phyloP scores from a whole-genome alignment of 2,888 invertebrate genomes.

The Orchestes rusci region DNA sequence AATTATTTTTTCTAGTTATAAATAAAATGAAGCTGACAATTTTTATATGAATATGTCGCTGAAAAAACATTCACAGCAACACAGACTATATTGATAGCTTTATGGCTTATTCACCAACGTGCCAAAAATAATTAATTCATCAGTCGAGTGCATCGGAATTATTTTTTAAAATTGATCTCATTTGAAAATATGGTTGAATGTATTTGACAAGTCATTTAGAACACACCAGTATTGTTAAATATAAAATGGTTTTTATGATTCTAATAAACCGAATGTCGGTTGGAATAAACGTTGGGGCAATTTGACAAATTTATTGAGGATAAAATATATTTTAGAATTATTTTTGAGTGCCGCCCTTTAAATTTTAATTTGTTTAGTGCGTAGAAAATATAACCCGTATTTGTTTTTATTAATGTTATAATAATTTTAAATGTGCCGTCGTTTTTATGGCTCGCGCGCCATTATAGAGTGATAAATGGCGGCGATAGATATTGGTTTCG shows the following conservation, averaged over 20 bases:
- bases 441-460: slow-evolving; percentile 15
- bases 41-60: too few species aligned
- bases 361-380: slow-evolving; percentile 22
- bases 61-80: too few species aligned
- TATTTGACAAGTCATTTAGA: slow-evolving; percentile 19
- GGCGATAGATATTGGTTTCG: slow-evolving; percentile 15
- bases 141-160: too few species aligned
- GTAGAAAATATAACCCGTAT: slow-evolving; percentile 19
- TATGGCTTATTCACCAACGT: too few species aligned
- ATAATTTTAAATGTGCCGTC: slow-evolving; percentile 22
- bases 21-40: too few species aligned
- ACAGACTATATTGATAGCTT: too few species aligned
- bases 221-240: slow-evolving; percentile 18
- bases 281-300: slow-evolving; percentile 20
- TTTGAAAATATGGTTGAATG: slow-evolving; percentile 21
- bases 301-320: slow-evolving; percentile 24
- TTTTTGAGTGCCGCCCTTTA: slow-evolving; percentile 25
- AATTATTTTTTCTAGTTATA: too few species aligned
- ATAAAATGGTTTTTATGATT: slow-evolving; percentile 19
- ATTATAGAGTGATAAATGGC: slow-evolving; percentile 14
- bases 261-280: slow-evolving; percentile 21
- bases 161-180: too few species aligned
- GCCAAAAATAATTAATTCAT: too few species aligned
- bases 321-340: slow-evolving; percentile 25
- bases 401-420: slow-evolving; percentile 26